phyloP scores from a whole-genome alignment of 1,140 invertebrate genomes.

The Dendrolimus kikuchii region DNA sequence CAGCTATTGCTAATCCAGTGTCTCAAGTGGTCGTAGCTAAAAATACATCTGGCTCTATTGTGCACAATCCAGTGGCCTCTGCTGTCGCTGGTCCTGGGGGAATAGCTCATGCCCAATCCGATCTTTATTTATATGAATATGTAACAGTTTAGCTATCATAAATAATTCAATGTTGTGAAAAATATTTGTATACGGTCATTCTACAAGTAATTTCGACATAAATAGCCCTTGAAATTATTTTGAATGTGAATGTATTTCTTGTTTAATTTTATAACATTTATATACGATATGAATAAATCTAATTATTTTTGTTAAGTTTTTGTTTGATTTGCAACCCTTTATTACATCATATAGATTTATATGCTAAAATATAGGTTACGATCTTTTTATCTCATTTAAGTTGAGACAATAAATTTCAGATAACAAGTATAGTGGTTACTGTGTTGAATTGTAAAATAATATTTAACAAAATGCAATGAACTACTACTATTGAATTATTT shows the following conservation, averaged over 20 bases:
- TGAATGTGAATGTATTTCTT: conserved; percentile 13
- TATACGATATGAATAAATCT: conserved; percentile 7
- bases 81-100: conserved; percentile 82
- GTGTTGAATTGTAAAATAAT: too few species aligned
- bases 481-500: too few species aligned
- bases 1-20: conserved; percentile 78
- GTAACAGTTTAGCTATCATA: conserved; percentile 15
- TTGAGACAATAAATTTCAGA: too few species aligned
- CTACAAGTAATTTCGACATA: conserved; percentile 48
- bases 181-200: conserved; percentile 7
- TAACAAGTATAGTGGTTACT: too few species aligned
- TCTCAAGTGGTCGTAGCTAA: conserved; percentile 71
- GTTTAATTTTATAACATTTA: conserved; percentile 6
- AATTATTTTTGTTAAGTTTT: conserved; percentile 2
- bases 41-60: conserved; percentile 69
- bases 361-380: neutral
- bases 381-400: neutral
- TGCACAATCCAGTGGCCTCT: conserved; percentile 76
- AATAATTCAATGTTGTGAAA: too few species aligned
- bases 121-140: conserved; percentile 69
- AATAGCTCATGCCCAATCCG: conserved; percentile 79
- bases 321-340: conserved; percentile 2
- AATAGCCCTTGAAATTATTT: conserved; percentile 46
- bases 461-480: too few species aligned
- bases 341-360: neutral